A percentile compares a stretch with the other conserved stretches of the same genome.
Evolutionary conservation across 2,888 invertebrate species (phyloP).

Genomic region (Stramonita haemastoma): DNA sequence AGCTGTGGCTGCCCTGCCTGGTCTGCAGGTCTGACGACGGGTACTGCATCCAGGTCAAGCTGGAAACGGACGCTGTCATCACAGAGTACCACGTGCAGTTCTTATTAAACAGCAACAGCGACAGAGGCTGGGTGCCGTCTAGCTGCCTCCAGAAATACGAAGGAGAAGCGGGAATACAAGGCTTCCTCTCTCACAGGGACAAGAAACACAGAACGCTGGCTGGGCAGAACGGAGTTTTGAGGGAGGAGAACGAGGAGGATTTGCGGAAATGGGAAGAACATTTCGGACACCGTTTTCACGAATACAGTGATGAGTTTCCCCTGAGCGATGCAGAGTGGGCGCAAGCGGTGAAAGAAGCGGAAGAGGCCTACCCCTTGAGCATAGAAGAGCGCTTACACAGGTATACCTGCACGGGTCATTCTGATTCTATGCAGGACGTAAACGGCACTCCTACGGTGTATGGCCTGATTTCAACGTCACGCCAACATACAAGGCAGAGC

Average conservation of each 20-base stretch:
- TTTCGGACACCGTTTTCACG: background rate
- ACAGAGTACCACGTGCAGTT: background rate
- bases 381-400: background rate
- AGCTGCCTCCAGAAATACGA: background rate
- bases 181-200: no score
- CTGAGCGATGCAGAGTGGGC: background rate
- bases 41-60: background rate
- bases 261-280: background rate
- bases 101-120: background rate
- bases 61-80: background rate
- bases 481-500: no score
- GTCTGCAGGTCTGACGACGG: background rate
- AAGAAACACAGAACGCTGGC: no score
- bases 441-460: no score
- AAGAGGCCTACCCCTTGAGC: background rate
- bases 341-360: background rate
- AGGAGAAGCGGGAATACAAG: background rate
- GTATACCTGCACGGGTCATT: background rate
- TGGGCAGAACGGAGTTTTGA: background rate
- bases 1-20: background rate
- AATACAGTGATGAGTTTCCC: background rate
- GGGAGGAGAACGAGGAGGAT: background rate
- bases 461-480: no score
- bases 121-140: background rate
- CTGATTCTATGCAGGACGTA: no score